Percentiles rank a stretch among this genome's conserved stretches.
Conservation (phyloP, 2,113 vertebrate genomes). For the Corythoichthys haematopterus region DNA sequence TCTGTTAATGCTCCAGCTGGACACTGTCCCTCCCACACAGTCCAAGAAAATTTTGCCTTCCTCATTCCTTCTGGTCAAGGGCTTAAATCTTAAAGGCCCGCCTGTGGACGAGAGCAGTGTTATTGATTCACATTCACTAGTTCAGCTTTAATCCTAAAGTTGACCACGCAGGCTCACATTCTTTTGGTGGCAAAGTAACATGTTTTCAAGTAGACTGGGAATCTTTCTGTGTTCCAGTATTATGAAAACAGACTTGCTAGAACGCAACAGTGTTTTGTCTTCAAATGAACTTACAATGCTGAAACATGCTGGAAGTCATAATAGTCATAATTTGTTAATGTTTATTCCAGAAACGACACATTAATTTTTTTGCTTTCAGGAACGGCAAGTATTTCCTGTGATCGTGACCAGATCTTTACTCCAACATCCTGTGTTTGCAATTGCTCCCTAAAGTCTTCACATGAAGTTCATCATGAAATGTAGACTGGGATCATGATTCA, state of each 20-base stretch:
- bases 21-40: slow-evolving; percentile 22
- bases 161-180: slow-evolving; percentile 25
- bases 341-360: slow-evolving; percentile 30
- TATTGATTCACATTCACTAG: slow-evolving; percentile 24
- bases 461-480: slow-evolving; percentile 55
- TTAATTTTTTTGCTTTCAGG: slow-evolving; percentile 26
- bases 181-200: slow-evolving; percentile 17
- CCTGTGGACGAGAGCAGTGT: slow-evolving; percentile 24
- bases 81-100: slow-evolving; percentile 38
- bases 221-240: slow-evolving; percentile 34
- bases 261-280: not conserved
- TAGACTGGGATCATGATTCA: slow-evolving; percentile 28
- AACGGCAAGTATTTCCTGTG: slow-evolving; percentile 51
- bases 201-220: slow-evolving; percentile 45
- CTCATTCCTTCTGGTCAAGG: slow-evolving; percentile 29
- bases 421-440: slow-evolving; percentile 18
- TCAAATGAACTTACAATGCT: not conserved
- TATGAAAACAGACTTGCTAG: slow-evolving; percentile 2
- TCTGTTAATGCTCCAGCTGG: slow-evolving; percentile 59
- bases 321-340: not conserved
- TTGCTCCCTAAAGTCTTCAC: slow-evolving; percentile 22
- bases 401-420: slow-evolving; percentile 41
- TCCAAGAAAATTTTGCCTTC: slow-evolving; percentile 28
- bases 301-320: not conserved
- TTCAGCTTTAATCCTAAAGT: slow-evolving; percentile 15